A percentile compares a stretch with the other conserved stretches of the same genome.
These are phyloP conservation scores for Baronia brevicornis DNA, from an alignment of 2,888 invertebrate genomes.

Conservation along the genomic window DNA sequence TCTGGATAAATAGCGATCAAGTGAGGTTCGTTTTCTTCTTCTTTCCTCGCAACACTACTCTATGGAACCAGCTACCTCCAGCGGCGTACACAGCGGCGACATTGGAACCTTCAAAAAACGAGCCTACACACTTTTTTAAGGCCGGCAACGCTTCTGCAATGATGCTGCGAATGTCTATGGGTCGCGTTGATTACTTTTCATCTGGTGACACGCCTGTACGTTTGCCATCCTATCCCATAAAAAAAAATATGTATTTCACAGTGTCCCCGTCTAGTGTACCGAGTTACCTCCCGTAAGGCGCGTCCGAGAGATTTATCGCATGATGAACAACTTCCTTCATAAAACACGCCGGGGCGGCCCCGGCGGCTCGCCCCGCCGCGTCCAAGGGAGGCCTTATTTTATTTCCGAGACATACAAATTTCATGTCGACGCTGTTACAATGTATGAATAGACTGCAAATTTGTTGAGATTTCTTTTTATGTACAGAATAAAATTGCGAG, in stretches of 20 bases:
- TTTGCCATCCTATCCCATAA: neutral
- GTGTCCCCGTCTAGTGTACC: slow-evolving; percentile 22
- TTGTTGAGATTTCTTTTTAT: slow-evolving; percentile 10
- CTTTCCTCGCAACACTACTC: slow-evolving; percentile 4
- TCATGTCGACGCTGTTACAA: slow-evolving; percentile 1
- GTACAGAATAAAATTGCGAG: no score
- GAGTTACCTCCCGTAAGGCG: slow-evolving; percentile 19
- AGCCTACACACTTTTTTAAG: no score
- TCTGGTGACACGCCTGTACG: no score
- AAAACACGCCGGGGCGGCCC: slow-evolving; percentile 38
- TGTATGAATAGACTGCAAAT: neutral
- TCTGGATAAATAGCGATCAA: no score
- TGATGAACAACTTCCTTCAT: slow-evolving; percentile 64
- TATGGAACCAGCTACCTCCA: no score
- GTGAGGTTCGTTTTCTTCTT: no score
- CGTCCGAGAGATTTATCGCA: slow-evolving; percentile 55
- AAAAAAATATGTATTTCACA: no score
- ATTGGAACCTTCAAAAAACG: no score
- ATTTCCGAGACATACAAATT: slow-evolving; percentile 24
- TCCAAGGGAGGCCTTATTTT: slow-evolving; percentile 19
- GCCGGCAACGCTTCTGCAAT: no score
- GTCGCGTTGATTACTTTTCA: no score
- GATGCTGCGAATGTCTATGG: no score
- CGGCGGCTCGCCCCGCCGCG: slow-evolving; percentile 15
- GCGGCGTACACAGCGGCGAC: no score